Base-by-base conservation (phyloP, 2,888 invertebrate species). In the Amphipoea lucens region DNA sequence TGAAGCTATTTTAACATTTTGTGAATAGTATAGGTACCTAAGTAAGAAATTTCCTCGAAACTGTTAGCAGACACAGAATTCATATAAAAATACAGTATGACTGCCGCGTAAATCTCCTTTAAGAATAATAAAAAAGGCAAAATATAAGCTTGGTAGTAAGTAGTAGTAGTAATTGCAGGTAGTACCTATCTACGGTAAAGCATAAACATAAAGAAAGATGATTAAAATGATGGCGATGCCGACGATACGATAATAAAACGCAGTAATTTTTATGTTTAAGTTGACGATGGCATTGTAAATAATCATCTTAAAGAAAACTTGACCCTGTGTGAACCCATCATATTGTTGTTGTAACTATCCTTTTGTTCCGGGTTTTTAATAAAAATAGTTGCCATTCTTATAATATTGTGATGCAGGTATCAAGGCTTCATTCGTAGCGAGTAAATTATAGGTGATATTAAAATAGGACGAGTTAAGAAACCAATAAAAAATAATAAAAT, bases 381-480 rank as follows among this genome's bases (percentile, higher is more conserved):
- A 54, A 60, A 65, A 66, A 42, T 67, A 45, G 14, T 70, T 42
- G 29, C 6, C 62, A 5, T 29, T 48, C 23, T n/a, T 60, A 57
- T 40, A 54, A 23, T 11, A 12, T 20, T 60, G 36, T 77, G 23
- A 62, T 23, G 12, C n/a, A 66, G 20, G 2, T 67, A 67, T 73
- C 75, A 73, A 82, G 76, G 76, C 17, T 70, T 42, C 42, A 63
- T 67, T 77, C 5, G 12, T 20, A 60, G 12, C 42, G 5, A 48
- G 40, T 70, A 29, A 74, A 73, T 57, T 63, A 77, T 23, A 60
- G 48, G 57, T 36, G 63, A 60, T 76, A 60, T 74, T 63, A 23
- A 73, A n/a, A 48, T 40, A 62, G 63, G 71, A 54, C 36, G 23
- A 60, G 51, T n/a, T 51, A 60, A 20, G 23, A 20, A 54, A 54